phyloP scores from a whole-genome alignment of 2,113 vertebrate species.

The Pimephales promelas region DNA sequence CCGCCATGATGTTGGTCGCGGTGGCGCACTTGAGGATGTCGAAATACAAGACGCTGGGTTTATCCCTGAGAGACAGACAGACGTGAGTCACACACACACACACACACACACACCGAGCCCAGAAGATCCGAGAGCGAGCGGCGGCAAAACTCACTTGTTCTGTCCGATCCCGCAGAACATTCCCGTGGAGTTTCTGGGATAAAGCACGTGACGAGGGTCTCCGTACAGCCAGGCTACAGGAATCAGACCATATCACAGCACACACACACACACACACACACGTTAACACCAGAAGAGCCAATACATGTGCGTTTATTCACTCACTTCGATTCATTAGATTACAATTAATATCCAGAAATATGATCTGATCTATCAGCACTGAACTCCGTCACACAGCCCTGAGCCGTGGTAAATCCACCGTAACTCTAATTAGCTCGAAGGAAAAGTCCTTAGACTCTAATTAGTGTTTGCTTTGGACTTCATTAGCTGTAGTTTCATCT shows the following conservation, averaged over 20 bases:
- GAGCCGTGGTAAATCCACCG: not conserved
- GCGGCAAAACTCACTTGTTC: conserved; percentile 74
- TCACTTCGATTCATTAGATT: no score
- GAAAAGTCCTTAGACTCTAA: no score
- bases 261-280: no score
- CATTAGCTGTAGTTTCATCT: not conserved
- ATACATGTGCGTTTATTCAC: no score
- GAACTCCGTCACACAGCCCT: not conserved
- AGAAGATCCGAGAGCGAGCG: not conserved
- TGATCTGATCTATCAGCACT: no score
- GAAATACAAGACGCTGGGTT: conserved; percentile 81
- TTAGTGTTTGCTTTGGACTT: not conserved
- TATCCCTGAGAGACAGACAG: conserved; percentile 67
- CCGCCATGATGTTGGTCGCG: conserved; percentile 69
- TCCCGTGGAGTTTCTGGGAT: conserved; percentile 85
- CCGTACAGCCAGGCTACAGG: conserved; percentile 85
- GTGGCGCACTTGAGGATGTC: conserved; percentile 81
- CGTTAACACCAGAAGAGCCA: not conserved
- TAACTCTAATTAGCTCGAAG: not conserved
- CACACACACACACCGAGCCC: not conserved
- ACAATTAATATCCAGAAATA: no score
- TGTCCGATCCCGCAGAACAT: conserved; percentile 81
- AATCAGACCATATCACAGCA: not conserved
- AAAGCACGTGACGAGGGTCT: conserved; percentile 86
- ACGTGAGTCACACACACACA: not conserved